Evolutionary conservation across 2,888 invertebrate species (phyloP).

Genomic region (Hylaea fasciaria): DNA sequence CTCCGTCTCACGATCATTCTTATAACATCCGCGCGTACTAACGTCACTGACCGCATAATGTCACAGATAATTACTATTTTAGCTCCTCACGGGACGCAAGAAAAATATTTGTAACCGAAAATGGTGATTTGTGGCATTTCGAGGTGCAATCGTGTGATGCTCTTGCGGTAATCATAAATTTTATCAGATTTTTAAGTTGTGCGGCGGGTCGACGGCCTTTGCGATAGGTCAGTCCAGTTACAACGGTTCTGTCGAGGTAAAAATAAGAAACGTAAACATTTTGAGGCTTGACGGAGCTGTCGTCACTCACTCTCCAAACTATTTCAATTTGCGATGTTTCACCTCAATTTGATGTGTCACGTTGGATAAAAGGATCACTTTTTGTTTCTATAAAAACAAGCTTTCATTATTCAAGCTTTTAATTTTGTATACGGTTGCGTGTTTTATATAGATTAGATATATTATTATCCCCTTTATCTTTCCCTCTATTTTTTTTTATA

Average conservation of each 20-base stretch:
- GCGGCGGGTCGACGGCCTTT: constrained; percentile 50
- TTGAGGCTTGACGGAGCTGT: constrained; percentile 22
- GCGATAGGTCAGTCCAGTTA: constrained; percentile 57
- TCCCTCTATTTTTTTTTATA: no score
- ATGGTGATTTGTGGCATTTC: constrained; percentile 51
- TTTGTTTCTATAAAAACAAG: neutral
- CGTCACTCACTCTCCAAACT: constrained; percentile 13
- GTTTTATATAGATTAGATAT: no score
- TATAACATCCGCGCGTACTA: constrained; percentile 48
- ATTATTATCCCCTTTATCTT: no score
- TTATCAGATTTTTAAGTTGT: constrained; percentile 47
- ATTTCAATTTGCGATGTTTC: neutral
- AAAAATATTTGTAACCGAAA: constrained; percentile 52
- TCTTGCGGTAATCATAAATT: constrained; percentile 47
- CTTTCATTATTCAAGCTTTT: no score
- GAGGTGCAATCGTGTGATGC: constrained; percentile 42
- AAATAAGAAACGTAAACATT: constrained; percentile 53
- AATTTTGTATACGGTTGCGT: no score
- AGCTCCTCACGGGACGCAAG: constrained; percentile 35
- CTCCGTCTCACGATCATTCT: constrained; percentile 53
- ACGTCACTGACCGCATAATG: constrained; percentile 64
- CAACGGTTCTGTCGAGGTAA: constrained; percentile 55
- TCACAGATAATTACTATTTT: constrained; percentile 54
- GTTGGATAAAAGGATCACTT: neutral
- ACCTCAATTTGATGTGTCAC: neutral